phyloP scores from a whole-genome alignment of 1,140 invertebrate genomes.

The Galendromus occidentalis region DNA sequence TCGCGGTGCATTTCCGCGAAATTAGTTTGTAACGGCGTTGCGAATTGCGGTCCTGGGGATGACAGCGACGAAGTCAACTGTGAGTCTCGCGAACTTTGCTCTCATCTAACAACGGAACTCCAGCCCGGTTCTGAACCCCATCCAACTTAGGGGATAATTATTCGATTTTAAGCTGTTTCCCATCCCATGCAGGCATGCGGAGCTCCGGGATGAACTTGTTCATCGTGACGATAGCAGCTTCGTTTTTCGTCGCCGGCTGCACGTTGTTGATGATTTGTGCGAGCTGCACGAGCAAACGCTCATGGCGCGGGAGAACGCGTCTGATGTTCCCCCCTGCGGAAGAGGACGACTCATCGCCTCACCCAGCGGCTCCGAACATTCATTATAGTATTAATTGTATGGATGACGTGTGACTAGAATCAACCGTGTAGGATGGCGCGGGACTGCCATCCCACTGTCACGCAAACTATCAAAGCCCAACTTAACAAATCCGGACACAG shows the following conservation, averaged over 20 bases:
- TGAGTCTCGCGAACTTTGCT: slow-evolving; percentile 28
- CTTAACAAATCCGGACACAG: no score
- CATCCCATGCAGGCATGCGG: background rate
- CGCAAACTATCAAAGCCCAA: no score
- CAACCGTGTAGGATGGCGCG: slow-evolving; percentile 7
- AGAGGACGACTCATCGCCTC: slow-evolving; percentile 3
- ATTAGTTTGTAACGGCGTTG: slow-evolving; percentile 50
- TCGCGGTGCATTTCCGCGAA: slow-evolving; percentile 57
- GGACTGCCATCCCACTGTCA: slow-evolving; percentile 7
- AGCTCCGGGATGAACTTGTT: background rate
- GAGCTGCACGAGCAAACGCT: background rate
- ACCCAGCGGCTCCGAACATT: background rate
- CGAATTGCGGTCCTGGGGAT: slow-evolving; percentile 58
- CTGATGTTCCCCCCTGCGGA: background rate
- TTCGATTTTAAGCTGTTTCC: background rate
- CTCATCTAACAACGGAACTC: no score
- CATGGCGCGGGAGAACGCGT: background rate
- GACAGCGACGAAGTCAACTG: slow-evolving; percentile 57
- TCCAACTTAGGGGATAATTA: no score
- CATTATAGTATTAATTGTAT: background rate
- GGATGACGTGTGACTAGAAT: slow-evolving; percentile 11
- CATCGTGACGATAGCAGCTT: background rate
- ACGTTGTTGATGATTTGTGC: background rate
- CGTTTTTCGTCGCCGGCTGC: background rate
- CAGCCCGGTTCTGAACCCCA: no score